A percentile compares a stretch with the other conserved stretches of the same genome.
Evolutionary conservation across 2,888 invertebrate species (phyloP).

Genomic region (Timema podura): DNA sequence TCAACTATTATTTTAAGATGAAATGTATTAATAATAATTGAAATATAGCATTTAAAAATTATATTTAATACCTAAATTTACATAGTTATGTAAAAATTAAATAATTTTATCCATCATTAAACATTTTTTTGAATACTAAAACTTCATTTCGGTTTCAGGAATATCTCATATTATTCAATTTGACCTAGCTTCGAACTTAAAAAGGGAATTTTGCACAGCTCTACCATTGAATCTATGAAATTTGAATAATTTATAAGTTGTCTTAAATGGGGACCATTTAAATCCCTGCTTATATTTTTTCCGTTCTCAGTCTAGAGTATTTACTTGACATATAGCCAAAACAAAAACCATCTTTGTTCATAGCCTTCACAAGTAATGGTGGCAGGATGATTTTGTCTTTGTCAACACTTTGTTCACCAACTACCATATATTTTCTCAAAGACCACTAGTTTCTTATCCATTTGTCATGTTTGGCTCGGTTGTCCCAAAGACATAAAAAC

Average conservation of each 20-base stretch:
- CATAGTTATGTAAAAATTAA: no score
- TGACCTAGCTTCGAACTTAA: no score
- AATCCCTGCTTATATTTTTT: not conserved
- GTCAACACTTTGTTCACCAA: conserved; percentile 6
- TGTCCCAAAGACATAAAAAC: not conserved
- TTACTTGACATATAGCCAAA: not conserved
- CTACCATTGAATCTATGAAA: not conserved
- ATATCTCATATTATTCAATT: no score
- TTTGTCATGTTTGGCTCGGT: not conserved
- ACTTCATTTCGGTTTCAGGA: no score
- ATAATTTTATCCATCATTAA: no score
- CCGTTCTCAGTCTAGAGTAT: not conserved
- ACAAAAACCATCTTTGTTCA: not conserved
- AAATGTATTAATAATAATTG: no score
- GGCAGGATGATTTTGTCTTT: not conserved
- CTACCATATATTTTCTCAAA: not conserved
- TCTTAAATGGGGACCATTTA: not conserved
- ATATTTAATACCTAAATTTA: no score
- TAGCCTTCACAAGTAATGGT: not conserved
- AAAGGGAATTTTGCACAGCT: no score
- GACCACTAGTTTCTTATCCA: not conserved
- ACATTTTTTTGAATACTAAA: no score
- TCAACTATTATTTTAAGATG: no score
- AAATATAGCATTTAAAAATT: no score
- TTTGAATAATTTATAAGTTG: conserved; percentile 3